phyloP scores from a whole-genome alignment of 2,888 invertebrate genomes.

The Tricholauxania praeusta region DNA sequence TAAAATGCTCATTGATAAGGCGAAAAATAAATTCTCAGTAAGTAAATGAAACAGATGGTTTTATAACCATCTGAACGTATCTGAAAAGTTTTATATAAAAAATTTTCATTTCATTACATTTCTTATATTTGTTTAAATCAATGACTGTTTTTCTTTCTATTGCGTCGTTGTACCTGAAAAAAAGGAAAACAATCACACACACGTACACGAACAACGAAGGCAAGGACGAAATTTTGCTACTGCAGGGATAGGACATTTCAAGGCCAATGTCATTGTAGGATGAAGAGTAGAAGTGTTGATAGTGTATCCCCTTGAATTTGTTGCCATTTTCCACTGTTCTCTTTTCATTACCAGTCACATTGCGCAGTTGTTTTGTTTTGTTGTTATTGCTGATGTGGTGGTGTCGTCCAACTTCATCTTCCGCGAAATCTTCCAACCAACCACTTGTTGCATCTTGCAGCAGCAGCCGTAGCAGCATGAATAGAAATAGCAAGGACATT shows the following conservation, averaged over 20 bases:
- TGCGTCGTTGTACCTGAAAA: slow-evolving; percentile 43
- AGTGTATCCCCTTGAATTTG: slow-evolving; percentile 39
- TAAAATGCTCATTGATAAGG: slow-evolving; percentile 61
- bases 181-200: too few species aligned
- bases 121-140: too few species aligned
- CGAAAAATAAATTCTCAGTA: slow-evolving; percentile 65
- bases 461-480: slow-evolving; percentile 28
- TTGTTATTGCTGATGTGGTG: not conserved
- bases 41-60: slow-evolving; percentile 46
- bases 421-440: slow-evolving; percentile 42
- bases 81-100: too few species aligned
- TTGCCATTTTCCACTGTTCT: slow-evolving; percentile 48
- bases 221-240: too few species aligned
- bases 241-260: slow-evolving; percentile 44
- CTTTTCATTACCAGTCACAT: slow-evolving; percentile 57
- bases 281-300: slow-evolving; percentile 28
- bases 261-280: slow-evolving; percentile 53
- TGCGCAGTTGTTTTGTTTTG: slow-evolving; percentile 35
- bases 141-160: slow-evolving; percentile 25
- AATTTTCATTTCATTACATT: too few species aligned
- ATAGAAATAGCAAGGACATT: slow-evolving; percentile 50
- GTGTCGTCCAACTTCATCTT: not conserved
- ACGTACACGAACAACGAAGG: too few species aligned
- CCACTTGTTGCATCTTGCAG: slow-evolving; percentile 28
- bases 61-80: not conserved